These are phyloP conservation scores for Pemphredon lugubris DNA, from an alignment of 2,888 invertebrate species.

Conservation along the genomic window DNA sequence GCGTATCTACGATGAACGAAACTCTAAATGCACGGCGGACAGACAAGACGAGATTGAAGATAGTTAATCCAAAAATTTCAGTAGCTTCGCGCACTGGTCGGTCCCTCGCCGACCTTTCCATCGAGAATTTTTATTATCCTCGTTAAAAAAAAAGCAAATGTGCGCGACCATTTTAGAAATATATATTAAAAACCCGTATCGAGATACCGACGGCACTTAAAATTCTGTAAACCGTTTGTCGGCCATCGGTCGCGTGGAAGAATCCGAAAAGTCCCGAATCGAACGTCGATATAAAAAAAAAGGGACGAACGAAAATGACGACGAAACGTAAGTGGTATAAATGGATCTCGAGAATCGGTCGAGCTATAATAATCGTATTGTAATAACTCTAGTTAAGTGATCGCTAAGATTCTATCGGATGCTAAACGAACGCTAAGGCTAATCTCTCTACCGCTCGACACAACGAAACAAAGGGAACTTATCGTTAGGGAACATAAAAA, in stretches of 20 bases:
- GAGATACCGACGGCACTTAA: neutral
- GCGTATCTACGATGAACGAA: constrained; percentile 25
- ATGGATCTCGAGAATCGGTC: neutral
- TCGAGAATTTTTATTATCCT: too few relatives aligned
- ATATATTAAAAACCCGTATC: neutral
- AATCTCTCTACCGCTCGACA: neutral
- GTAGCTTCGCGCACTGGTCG: neutral
- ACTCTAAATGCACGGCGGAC: neutral
- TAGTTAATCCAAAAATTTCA: neutral
- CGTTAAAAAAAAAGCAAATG: too few relatives aligned
- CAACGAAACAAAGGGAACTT: neutral
- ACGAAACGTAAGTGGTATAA: neutral
- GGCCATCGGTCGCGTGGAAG: constrained; percentile 9
- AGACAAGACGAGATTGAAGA: neutral
- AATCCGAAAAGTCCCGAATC: constrained; percentile 1
- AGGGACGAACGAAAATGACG: neutral
- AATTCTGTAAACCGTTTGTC: neutral
- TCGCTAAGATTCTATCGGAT: neutral
- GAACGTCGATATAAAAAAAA: neutral
- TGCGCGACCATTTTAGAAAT: too few relatives aligned
- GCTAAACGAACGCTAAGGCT: neutral
- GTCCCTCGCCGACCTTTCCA: too few relatives aligned
- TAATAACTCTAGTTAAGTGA: neutral
- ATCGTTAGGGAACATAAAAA: neutral
- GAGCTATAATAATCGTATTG: neutral